These are phyloP conservation scores for Homarus gammarus DNA, from an alignment of 2,888 invertebrate species.

Conservation along the genomic window DNA sequence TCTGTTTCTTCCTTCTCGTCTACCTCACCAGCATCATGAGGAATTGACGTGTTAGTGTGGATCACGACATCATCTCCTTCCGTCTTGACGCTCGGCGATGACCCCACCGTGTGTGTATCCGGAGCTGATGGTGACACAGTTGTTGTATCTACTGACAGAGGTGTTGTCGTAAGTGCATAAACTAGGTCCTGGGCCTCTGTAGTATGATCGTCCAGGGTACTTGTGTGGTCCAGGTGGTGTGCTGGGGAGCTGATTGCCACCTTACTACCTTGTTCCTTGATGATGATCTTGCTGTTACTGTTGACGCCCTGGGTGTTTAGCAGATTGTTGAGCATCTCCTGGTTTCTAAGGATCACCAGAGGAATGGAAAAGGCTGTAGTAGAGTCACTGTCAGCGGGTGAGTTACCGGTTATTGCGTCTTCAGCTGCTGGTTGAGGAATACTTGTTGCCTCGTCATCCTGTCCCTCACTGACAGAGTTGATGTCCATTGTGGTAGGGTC, in stretches of 20 bases:
- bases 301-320: constrained; percentile 14
- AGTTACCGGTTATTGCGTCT: neutral
- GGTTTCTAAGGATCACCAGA: constrained; percentile 41
- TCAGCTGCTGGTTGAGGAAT: too few relatives aligned
- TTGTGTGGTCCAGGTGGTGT: neutral
- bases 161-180: constrained; percentile 8
- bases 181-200: neutral
- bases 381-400: constrained; percentile 1
- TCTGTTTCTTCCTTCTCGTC: too few relatives aligned
- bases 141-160: neutral
- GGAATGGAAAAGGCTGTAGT: constrained; percentile 50
- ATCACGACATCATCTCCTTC: too few relatives aligned
- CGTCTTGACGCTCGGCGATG: too few relatives aligned
- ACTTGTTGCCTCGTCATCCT: too few relatives aligned
- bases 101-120: too few relatives aligned
- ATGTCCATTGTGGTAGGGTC: neutral
- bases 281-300: constrained; percentile 42
- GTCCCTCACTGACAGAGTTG: too few relatives aligned
- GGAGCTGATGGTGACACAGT: neutral
- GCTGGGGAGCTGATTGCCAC: constrained; percentile 52
- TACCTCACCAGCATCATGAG: too few relatives aligned
- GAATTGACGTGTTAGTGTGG: too few relatives aligned
- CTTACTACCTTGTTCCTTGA: constrained; percentile 70
- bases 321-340: constrained; percentile 44
- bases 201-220: neutral